Base-by-base conservation (phyloP, 2,888 invertebrate species). In the Actias luna region DNA sequence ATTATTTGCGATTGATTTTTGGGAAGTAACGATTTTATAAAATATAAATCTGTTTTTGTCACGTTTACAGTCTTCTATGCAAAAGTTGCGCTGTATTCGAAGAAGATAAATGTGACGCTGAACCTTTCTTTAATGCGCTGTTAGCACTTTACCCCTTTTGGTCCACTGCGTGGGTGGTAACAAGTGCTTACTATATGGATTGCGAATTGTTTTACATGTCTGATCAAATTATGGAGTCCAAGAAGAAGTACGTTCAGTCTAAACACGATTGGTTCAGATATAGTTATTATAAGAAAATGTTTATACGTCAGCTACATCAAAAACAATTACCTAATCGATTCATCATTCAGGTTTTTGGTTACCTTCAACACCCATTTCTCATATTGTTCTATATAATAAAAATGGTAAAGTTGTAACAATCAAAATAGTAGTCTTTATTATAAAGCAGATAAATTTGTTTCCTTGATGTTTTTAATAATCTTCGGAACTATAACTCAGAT, bases 81-180 rank as follows among this genome's bases (percentile, higher is more conserved):
- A 89, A 89, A 76, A 89, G 79, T 2, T 79, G 82, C 59, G 80
- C 82, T 71, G 65, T 87, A 31, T 85, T 79, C 46, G 87, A 91
- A 39, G 79, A 83, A 16, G 69, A 87, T 42, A 79, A 84, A 0
- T 75, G 72, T 7, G 74, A 69, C 1, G 90, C 92, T 0, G 91
- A 92, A 61, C 80, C 82, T 0, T 91, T 92, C 67, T 89, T 92
- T 68, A 62, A 73, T 7, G 82, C 85, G 0, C 72, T 91, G 1
- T 64, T 92, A 5, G 68, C 74, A 0, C 68, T 85, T 10, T 81
- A 82, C 62, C 92, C 92, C 0, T 81, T 78, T 52, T 90, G 88
- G 83, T 63, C 74, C 0, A 76, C 79, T 0, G 78, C 77, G 1
- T 88, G 84, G 85, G 71, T 82, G 2, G 76, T 80, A 18, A 76